phyloP scores from a whole-genome alignment of 1,140 invertebrate genomes.

The Dendroctonus ponderosae region DNA sequence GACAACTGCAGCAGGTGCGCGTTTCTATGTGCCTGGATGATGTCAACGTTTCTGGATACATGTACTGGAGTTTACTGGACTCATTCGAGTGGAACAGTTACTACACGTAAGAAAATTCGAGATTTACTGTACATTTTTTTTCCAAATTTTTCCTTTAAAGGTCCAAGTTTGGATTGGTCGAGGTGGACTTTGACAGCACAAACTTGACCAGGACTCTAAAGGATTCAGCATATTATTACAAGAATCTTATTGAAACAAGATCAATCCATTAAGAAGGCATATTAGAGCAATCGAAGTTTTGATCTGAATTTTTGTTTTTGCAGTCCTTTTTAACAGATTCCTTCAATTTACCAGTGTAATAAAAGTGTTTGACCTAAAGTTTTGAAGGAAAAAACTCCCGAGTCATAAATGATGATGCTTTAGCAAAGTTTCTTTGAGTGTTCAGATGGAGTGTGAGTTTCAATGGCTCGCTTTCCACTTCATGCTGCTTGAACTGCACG shows the following conservation, averaged over 20 bases:
- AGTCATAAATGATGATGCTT: too few relatives aligned
- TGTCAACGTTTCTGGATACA: conserved; percentile 55
- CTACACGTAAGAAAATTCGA: conserved; percentile 42
- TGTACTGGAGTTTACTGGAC: conserved; percentile 65
- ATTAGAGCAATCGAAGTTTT: neutral
- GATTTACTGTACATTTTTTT: neutral
- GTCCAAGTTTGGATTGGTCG: conserved; percentile 69
- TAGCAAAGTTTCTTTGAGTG: too few relatives aligned
- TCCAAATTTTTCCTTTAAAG: conserved; percentile 48
- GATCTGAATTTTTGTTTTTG: too few relatives aligned
- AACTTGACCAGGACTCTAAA: conserved; percentile 65
- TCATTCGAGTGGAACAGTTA: conserved; percentile 62
- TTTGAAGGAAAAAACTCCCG: too few relatives aligned
- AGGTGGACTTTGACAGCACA: conserved; percentile 68
- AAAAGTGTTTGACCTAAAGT: too few relatives aligned
- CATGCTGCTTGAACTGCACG: too few relatives aligned
- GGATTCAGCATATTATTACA: conserved; percentile 63
- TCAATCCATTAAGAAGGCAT: neutral
- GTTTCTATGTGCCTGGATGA: conserved; percentile 44
- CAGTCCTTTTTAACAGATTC: too few relatives aligned
- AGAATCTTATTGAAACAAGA: conserved; percentile 53
- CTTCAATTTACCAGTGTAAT: too few relatives aligned
- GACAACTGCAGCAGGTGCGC: conserved; percentile 1
- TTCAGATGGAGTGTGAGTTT: too few relatives aligned
- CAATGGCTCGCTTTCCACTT: too few relatives aligned